These are phyloP conservation scores for Trisateles emortualis DNA, from an alignment of 2,888 invertebrate genomes.

Conservation along the genomic window DNA sequence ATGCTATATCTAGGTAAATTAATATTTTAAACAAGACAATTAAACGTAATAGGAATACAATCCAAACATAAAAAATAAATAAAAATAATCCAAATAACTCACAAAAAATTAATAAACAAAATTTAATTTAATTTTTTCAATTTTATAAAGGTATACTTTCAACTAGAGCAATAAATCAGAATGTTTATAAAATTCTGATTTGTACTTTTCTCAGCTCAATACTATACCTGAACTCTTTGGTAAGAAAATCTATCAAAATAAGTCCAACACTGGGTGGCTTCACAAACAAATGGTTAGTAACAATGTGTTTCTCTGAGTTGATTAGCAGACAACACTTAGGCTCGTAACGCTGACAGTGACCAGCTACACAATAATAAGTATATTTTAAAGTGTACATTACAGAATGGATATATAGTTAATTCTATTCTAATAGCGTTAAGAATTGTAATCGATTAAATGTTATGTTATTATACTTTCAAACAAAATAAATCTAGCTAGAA, in stretches of 20 bases:
- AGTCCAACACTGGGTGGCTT: background rate
- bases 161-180: slow-evolving; percentile 5
- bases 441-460: too few relatives aligned
- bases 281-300: background rate
- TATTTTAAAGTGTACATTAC: too few relatives aligned
- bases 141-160: slow-evolving; percentile 2
- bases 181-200: slow-evolving; percentile 1
- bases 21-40: slow-evolving; percentile 19
- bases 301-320: too few relatives aligned
- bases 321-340: background rate
- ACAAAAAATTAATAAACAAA: slow-evolving; percentile 17
- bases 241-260: slow-evolving; percentile 7
- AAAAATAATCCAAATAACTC: slow-evolving; percentile 8
- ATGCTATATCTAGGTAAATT: too few relatives aligned
- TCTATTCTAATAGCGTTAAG: too few relatives aligned
- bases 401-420: too few relatives aligned
- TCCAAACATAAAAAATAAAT: slow-evolving; percentile 18
- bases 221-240: slow-evolving; percentile 9
- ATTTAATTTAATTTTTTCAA: background rate
- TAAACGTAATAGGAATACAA: slow-evolving; percentile 29
- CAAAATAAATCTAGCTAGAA: too few relatives aligned
- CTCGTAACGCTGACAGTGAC: too few relatives aligned
- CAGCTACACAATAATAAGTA: too few relatives aligned
- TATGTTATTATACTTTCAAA: too few relatives aligned
- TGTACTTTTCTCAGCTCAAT: slow-evolving; percentile 1